Percentiles rank a stretch among this genome's conserved stretches.
Conservation (phyloP, 2,797 vertebrate genomes). For the Tokudaia muenninki region DNA sequence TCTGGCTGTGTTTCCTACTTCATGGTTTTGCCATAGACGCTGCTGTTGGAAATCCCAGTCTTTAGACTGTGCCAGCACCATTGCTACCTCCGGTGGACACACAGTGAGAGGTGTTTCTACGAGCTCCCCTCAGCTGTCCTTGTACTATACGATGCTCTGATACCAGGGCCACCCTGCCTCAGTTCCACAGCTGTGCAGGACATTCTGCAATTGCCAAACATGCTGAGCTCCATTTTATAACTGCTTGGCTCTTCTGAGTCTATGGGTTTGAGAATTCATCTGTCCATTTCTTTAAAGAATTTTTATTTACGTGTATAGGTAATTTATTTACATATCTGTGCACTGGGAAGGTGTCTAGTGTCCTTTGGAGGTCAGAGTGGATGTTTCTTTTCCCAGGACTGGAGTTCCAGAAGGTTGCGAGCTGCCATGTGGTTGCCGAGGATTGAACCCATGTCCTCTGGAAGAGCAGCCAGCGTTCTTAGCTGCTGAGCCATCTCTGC, state of each 20-base stretch:
- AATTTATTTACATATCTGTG: not conserved
- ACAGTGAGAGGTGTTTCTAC: not conserved
- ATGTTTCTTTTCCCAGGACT: not conserved
- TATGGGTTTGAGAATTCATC: not conserved
- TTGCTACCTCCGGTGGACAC: not conserved
- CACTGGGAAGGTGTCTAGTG: not conserved
- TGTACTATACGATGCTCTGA: not conserved
- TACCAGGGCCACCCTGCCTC: not conserved
- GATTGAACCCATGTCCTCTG: not conserved
- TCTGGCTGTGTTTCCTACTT: not conserved
- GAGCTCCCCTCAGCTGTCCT: not conserved
- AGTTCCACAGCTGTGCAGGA: not conserved
- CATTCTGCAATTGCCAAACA: not conserved
- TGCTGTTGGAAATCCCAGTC: not conserved
- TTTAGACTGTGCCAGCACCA: not conserved
- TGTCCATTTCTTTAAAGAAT: not conserved
- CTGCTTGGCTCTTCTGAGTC: not conserved
- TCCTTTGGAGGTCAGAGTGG: not conserved
- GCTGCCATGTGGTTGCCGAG: not conserved
- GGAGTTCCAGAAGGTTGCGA: not conserved
- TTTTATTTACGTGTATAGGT: not conserved
- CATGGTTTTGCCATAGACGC: not conserved
- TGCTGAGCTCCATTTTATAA: not conserved
- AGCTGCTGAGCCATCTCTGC: not conserved
- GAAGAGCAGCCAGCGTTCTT: not conserved